Evolutionary conservation across 1,140 invertebrate species (phyloP).

Genomic region (Drosophila suzukii): DNA sequence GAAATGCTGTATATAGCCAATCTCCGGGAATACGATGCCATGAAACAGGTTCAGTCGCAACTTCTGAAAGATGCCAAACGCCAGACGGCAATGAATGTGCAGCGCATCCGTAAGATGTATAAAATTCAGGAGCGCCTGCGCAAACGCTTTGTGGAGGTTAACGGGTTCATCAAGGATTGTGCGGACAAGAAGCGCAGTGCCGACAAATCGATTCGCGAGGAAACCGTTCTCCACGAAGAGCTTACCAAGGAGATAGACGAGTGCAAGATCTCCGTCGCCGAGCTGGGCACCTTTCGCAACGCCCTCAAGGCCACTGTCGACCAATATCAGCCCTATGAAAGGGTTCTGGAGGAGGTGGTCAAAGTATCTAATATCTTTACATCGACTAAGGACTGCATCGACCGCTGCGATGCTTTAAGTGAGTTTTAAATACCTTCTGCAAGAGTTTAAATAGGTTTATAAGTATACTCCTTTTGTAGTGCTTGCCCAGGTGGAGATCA

Average conservation of each 20-base stretch:
- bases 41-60: conserved; percentile 61
- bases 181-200: conserved; percentile 64
- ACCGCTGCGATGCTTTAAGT: conserved; percentile 81
- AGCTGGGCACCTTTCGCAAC: conserved; percentile 36
- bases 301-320: conserved; percentile 58
- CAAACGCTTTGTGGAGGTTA: conserved; percentile 69
- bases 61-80: conserved; percentile 57
- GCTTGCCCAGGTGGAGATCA: conserved; percentile 75
- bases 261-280: conserved; percentile 34
- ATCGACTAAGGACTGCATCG: conserved; percentile 75
- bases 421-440: not conserved
- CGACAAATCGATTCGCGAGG: conserved; percentile 51
- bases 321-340: conserved; percentile 72
- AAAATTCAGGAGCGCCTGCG: conserved; percentile 64
- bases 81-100: conserved; percentile 50
- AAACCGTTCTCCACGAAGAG: conserved; percentile 46
- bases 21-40: conserved; percentile 63
- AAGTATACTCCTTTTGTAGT: conserved; percentile 22
- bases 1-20: conserved; percentile 73
- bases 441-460: no score
- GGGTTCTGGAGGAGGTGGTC: conserved; percentile 72
- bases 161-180: conserved; percentile 74
- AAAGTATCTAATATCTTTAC: conserved; percentile 65
- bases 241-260: conserved; percentile 43
- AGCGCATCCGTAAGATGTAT: conserved; percentile 67